phyloP scores from a whole-genome alignment of 30 jellyfish, hydroid and myxozoan species.

The Aurelia coerulea region DNA sequence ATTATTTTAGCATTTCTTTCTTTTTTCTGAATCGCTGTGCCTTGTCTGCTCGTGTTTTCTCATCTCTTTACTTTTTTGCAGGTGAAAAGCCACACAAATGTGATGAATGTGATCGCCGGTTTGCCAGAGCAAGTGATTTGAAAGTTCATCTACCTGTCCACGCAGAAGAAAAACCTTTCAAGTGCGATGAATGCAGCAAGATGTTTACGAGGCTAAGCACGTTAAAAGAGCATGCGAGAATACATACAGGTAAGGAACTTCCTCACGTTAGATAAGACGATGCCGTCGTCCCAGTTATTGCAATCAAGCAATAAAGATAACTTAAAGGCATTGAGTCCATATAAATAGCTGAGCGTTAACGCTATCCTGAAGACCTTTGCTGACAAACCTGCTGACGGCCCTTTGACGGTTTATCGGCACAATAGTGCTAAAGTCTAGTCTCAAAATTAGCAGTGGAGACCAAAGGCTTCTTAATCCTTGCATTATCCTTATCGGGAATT shows the following conservation, averaged over 20 bases:
- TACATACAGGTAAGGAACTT: constrained; percentile 85
- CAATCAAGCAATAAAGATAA: too few relatives aligned
- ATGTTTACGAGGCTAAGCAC: constrained; percentile 90
- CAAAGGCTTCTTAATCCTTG: too few relatives aligned
- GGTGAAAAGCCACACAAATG: constrained; percentile 95
- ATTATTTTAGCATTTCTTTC: too few relatives aligned
- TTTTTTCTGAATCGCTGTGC: background rate
- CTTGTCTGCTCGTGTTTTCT: background rate
- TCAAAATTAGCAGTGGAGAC: too few relatives aligned
- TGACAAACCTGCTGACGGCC: too few relatives aligned
- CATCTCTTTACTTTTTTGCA: background rate
- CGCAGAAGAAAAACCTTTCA: constrained; percentile 89
- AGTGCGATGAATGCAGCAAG: constrained; percentile 84
- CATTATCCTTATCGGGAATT: too few relatives aligned
- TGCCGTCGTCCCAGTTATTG: too few relatives aligned
- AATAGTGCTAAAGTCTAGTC: too few relatives aligned
- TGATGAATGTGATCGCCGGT: constrained; percentile 70
- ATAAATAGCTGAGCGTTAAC: too few relatives aligned
- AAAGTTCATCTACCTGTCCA: constrained; percentile 92
- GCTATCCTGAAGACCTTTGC: too few relatives aligned
- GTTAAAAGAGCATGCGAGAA: constrained; percentile 84
- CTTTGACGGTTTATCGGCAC: too few relatives aligned
- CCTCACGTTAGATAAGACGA: background rate
- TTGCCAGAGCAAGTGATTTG: constrained; percentile 94
- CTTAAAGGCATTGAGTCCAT: too few relatives aligned